Evolutionary conservation across 2,888 invertebrate genomes (phyloP).

Genomic region (Chouioia cunea): DNA sequence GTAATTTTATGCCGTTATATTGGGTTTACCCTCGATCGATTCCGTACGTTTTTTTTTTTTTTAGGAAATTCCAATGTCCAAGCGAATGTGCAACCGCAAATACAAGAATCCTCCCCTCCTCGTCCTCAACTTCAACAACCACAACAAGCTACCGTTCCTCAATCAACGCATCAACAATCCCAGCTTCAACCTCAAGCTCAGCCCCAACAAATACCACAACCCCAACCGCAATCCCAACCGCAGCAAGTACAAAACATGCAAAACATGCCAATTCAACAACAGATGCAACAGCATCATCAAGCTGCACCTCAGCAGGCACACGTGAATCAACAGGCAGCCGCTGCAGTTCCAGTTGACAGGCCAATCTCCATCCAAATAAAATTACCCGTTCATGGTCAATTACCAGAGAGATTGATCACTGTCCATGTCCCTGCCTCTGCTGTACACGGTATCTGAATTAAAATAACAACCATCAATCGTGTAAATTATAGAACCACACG

Average conservation of each 20-base stretch:
- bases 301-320: slow-evolving; percentile 59
- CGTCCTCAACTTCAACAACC: slow-evolving; percentile 49
- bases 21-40: slow-evolving; percentile 1
- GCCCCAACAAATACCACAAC: slow-evolving; percentile 42
- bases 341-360: slow-evolving; percentile 70
- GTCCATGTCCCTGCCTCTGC: slow-evolving; percentile 92
- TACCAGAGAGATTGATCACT: slow-evolving; percentile 82
- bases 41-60: background rate
- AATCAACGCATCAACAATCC: slow-evolving; percentile 47
- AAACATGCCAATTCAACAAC: slow-evolving; percentile 39
- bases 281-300: slow-evolving; percentile 50
- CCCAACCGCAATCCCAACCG: slow-evolving; percentile 50
- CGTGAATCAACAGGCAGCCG: slow-evolving; percentile 64
- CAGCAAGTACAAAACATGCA: slow-evolving; percentile 50
- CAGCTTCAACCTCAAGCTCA: slow-evolving; percentile 48
- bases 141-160: slow-evolving; percentile 44
- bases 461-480: background rate
- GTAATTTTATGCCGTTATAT: background rate
- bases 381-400: slow-evolving; percentile 83
- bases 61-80: slow-evolving; percentile 35
- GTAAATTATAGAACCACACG: too few species aligned
- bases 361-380: slow-evolving; percentile 77
- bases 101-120: slow-evolving; percentile 21
- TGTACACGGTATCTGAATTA: slow-evolving; percentile 76
- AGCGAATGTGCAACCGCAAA: slow-evolving; percentile 50